Evolutionary conservation across 2,113 vertebrate genomes (phyloP), one percentile per base, ranked within the genome.

Genomic region (Sander vitreus): DNA sequence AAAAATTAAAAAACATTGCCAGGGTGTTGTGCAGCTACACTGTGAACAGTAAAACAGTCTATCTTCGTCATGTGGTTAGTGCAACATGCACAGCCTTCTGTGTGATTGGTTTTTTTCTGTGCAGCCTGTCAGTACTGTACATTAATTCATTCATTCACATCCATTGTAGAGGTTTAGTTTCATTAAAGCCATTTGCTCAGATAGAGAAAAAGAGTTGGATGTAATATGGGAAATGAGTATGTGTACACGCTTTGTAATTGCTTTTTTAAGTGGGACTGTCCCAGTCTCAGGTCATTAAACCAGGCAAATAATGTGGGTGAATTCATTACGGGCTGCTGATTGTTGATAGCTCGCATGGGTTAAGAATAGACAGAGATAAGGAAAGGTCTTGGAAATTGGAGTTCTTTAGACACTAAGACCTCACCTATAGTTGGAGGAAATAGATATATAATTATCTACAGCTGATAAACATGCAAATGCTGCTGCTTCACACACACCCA

Each of bases 241-340:
- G 33, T 73, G 43, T 63, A 63, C 63, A 72, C 68, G 76, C 59
- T 71, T 76, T 84, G 25, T 88, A 85, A 89, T 91, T 88, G 84
- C 78, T 80, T 89, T 88, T 88, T 78, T 68, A 85, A 88, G 78
- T 85, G 65, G 68, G 76, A 73, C 81, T 81, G 78, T 88, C 88
- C 64, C 78, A 89, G 86, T 91, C 87, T 85, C 78, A 76, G 89
- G 87, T 89, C 90, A 92, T 94, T 95, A 93, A 92, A 85, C 84
- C 76, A 12, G 66, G 63, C 58, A 83, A 88, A 91, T 91, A 91
- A 93, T 84, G 88, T 85, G 84, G 88, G 68, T 80, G 89, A 91
- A 91, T 91, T 87, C 85, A 89, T 91, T 94, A 90, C 65, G 80
- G 77, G 65, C 21, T 87, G 74, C 73, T 92, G 86, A 66, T 70